Conservation (phyloP, 92 coral and sea anemone species). For the Bergia sp. region DNA sequence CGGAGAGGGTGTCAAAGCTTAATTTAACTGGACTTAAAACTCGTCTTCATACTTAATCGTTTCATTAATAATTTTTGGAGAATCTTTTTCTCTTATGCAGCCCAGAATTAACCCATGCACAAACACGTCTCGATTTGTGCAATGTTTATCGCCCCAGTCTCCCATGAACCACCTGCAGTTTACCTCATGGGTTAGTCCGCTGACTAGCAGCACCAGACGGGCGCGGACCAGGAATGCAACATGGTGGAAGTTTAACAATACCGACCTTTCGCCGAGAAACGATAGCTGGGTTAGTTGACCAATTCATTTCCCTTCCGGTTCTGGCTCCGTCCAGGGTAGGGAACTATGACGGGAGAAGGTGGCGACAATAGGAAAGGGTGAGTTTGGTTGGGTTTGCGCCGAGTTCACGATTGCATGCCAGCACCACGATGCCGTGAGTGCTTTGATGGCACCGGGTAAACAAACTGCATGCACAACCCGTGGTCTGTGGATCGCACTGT, state of each 20-base stretch:
- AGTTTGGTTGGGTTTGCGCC: conserved; percentile 38
- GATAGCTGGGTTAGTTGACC: conserved; percentile 39
- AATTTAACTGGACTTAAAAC: too few relatives aligned
- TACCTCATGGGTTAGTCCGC: conserved; percentile 76
- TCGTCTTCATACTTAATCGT: too few relatives aligned
- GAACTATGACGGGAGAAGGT: conserved; percentile 84
- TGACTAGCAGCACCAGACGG: conserved; percentile 90
- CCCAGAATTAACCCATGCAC: too few relatives aligned
- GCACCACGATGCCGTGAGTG: conserved; percentile 68
- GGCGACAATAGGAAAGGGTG: conserved; percentile 93
- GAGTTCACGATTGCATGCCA: conserved; percentile 57
- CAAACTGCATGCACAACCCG: conserved; percentile 52
- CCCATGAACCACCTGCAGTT: conserved; percentile 22
- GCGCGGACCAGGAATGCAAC: conserved; percentile 94
- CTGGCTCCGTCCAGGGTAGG: conserved; percentile 52
- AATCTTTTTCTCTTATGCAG: too few relatives aligned
- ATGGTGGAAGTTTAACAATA: conserved; percentile 86
- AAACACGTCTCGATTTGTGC: too few relatives aligned
- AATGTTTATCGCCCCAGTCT: conserved; percentile 35
- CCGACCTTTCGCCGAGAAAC: conserved; percentile 77
- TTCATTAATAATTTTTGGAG: too few relatives aligned
- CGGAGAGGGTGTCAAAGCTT: too few relatives aligned
- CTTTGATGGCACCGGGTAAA: conserved; percentile 59
- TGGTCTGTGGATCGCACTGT: conserved; percentile 21
- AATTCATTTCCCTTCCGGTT: conserved; percentile 38